A percentile compares a stretch with the other conserved stretches of the same genome.
Conservation (phyloP, 1,140 invertebrate species). For the Drosophila carrolli region DNA sequence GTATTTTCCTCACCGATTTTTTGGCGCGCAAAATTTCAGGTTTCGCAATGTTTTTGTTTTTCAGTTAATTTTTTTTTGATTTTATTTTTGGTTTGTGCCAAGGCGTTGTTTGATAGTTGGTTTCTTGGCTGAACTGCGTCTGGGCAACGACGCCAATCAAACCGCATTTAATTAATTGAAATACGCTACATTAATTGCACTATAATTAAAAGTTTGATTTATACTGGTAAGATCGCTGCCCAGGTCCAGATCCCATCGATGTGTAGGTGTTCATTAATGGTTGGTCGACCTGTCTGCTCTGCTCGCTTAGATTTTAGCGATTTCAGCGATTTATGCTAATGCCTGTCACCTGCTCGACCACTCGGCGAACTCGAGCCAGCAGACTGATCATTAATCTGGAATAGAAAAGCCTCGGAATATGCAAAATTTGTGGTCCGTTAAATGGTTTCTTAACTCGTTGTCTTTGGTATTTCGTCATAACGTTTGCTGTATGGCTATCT, state of each 20-base stretch:
- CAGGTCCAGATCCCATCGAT: conserved; percentile 11
- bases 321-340: conserved; percentile 63
- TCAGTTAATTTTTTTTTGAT: conserved; percentile 6
- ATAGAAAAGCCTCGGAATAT: conserved; percentile 40
- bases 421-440: conserved; percentile 26
- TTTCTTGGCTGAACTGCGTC: conserved; percentile 22
- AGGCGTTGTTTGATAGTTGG: conserved; percentile 37
- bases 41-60: conserved; percentile 62
- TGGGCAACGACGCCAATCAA: conserved; percentile 56
- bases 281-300: conserved; percentile 35
- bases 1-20: conserved; percentile 43
- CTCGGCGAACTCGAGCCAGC: conserved; percentile 23
- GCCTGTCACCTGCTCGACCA: conserved; percentile 53
- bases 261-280: conserved; percentile 57
- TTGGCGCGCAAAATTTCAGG: conserved; percentile 66
- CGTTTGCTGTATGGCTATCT: conserved; percentile 7
- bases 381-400: conserved; percentile 47
- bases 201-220: conserved; percentile 78
- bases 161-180: conserved; percentile 77
- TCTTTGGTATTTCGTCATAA: conserved; percentile 48
- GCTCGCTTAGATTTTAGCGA: conserved; percentile 25
- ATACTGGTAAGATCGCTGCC: conserved; percentile 32
- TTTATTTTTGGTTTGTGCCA: conserved; percentile 29
- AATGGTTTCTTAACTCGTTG: conserved; percentile 41
- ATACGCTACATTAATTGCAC: conserved; percentile 76